Evolutionary conservation across 2,797 vertebrate species (phyloP).

Genomic region (Rhinophrynus dorsalis): DNA sequence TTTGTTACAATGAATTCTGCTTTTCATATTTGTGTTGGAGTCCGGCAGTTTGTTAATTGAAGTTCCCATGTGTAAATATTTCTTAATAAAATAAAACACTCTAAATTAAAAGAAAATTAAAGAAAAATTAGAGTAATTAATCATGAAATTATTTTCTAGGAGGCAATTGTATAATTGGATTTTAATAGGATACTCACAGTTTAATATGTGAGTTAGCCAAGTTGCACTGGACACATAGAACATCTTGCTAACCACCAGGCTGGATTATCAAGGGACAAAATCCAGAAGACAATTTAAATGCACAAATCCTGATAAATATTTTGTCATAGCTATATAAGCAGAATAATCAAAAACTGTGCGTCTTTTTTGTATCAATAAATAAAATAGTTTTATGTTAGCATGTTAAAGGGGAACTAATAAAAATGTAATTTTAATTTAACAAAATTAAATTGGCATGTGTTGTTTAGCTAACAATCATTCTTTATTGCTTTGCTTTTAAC

Average conservation of each 20-base stretch:
- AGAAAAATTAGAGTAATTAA: constrained; percentile 45
- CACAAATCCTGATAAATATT: no score
- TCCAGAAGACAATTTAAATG: not conserved
- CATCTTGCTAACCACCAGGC: constrained; percentile 2
- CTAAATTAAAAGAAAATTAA: constrained; percentile 44
- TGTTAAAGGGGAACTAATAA: no score
- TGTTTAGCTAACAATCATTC: no score
- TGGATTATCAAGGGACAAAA: not conserved
- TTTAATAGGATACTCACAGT: constrained; percentile 43
- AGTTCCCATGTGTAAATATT: constrained; percentile 37
- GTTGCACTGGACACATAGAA: constrained; percentile 8
- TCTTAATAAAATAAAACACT: constrained; percentile 44
- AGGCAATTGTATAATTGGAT: constrained; percentile 44
- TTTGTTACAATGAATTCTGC: not conserved
- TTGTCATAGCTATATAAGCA: no score
- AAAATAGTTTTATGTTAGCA: no score
- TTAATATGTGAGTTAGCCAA: constrained; percentile 29
- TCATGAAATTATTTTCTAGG: constrained; percentile 49
- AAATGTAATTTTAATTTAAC: no score
- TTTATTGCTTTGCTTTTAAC: no score
- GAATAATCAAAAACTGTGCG: no score
- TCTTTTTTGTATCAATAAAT: no score
- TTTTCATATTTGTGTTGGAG: not conserved
- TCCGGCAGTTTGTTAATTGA: constrained; percentile 25
- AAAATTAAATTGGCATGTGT: no score